These are phyloP conservation scores for Hymenopus coronatus DNA, from an alignment of 2,888 invertebrate species.

Conservation along the genomic window DNA sequence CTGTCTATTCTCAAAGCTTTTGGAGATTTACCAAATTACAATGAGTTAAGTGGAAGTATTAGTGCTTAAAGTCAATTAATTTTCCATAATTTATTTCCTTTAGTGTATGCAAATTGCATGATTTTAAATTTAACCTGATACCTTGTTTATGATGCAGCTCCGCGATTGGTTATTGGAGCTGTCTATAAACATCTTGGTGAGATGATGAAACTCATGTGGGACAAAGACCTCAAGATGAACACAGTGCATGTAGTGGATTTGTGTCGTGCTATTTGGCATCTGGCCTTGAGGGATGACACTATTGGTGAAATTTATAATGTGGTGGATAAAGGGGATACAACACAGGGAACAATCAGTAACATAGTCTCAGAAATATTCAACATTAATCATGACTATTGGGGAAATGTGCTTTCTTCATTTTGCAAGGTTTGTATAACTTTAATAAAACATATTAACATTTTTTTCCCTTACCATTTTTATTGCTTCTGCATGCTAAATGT, in stretches of 20 bases:
- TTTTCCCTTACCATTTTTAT: neutral
- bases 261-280: constrained; percentile 76
- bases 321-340: constrained; percentile 78
- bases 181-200: constrained; percentile 85
- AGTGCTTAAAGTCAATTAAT: no score
- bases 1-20: no score
- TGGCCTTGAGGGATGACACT: constrained; percentile 51
- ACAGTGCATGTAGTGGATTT: constrained; percentile 85
- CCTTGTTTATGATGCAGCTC: constrained; percentile 54
- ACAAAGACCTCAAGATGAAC: constrained; percentile 76
- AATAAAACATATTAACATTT: neutral
- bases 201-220: constrained; percentile 91
- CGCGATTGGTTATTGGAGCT: constrained; percentile 80
- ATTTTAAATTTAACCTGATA: neutral
- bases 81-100: no score
- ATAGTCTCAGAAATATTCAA: constrained; percentile 78
- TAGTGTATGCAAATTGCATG: no score
- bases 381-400: constrained; percentile 85
- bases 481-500: no score
- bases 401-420: constrained; percentile 74
- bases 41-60: no score
- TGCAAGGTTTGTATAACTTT: constrained; percentile 61
- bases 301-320: constrained; percentile 71
- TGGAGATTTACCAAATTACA: no score
- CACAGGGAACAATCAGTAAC: constrained; percentile 80